These are phyloP conservation scores for Brachypalpus laphriformis DNA, from an alignment of 2,888 invertebrate genomes.

Conservation along the genomic window DNA sequence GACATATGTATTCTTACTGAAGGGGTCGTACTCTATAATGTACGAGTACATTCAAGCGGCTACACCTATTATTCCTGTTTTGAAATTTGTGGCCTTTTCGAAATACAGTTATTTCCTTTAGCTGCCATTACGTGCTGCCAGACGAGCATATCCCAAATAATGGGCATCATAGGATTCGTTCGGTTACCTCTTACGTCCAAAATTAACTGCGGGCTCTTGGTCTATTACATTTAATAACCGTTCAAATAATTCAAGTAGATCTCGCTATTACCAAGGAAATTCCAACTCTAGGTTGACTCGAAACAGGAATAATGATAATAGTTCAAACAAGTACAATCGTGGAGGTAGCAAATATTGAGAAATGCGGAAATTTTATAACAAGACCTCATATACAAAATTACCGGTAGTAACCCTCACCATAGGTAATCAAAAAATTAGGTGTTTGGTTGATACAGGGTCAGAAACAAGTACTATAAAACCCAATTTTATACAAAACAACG, in stretches of 20 bases:
- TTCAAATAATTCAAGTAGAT: not conserved
- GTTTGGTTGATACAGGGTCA: not conserved
- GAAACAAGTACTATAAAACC: conserved; percentile 1
- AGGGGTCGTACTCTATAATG: too few relatives aligned
- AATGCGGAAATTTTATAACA: not conserved
- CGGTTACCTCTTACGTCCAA: too few relatives aligned
- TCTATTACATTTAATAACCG: not conserved
- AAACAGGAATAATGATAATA: not conserved
- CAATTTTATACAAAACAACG: not conserved
- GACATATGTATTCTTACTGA: too few relatives aligned
- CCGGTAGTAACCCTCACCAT: not conserved
- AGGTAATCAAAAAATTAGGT: not conserved
- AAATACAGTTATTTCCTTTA: too few relatives aligned
- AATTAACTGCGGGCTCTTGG: too few relatives aligned
- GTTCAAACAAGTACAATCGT: not conserved
- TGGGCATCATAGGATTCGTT: too few relatives aligned
- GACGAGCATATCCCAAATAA: too few relatives aligned
- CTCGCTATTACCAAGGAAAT: not conserved
- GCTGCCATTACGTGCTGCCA: too few relatives aligned
- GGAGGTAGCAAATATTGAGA: not conserved
- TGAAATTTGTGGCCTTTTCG: too few relatives aligned
- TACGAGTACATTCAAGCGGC: too few relatives aligned
- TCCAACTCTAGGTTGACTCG: not conserved
- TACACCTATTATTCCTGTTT: too few relatives aligned
- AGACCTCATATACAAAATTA: not conserved